These are phyloP conservation scores for Cirrhinus molitorella DNA, from an alignment of 2,797 vertebrate species.

Conservation along the genomic window DNA sequence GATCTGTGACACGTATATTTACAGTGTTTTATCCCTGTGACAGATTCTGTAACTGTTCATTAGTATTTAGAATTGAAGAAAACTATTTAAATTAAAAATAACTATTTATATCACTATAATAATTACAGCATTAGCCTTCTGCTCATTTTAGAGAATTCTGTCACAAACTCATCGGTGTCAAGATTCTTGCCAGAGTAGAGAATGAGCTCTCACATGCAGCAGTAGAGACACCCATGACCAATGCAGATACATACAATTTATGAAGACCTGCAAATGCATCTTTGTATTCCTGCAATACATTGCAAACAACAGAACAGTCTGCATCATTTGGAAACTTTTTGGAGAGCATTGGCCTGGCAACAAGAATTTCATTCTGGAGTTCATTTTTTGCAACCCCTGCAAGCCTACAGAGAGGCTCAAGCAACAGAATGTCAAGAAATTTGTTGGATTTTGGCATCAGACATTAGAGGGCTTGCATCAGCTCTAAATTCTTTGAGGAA, in stretches of 20 bases:
- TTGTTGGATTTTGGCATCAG: background rate
- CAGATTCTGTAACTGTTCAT: too few relatives aligned
- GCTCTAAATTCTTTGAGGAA: constrained; percentile 14
- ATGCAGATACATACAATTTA: constrained; percentile 36
- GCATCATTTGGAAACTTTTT: constrained; percentile 16
- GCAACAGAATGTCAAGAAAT: constrained; percentile 1
- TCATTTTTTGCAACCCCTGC: constrained; percentile 6
- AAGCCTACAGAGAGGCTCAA: background rate
- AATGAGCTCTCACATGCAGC: constrained; percentile 41
- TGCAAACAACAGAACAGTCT: constrained; percentile 20
- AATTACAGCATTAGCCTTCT: background rate
- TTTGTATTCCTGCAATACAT: constrained; percentile 26
- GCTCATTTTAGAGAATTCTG: constrained; percentile 2
- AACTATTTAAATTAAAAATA: too few relatives aligned
- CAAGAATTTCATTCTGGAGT: background rate
- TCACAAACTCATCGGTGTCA: constrained; percentile 24
- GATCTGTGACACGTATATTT: too few relatives aligned
- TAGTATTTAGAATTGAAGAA: too few relatives aligned
- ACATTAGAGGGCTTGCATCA: constrained; percentile 24
- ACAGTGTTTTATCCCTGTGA: too few relatives aligned
- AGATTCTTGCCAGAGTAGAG: constrained; percentile 24
- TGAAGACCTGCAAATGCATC: constrained; percentile 36
- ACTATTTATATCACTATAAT: too few relatives aligned
- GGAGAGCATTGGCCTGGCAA: constrained; percentile 18
- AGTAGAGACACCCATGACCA: constrained; percentile 20